Evolutionary conservation across 2,888 invertebrate genomes (phyloP), one percentile per base, ranked within the genome.

Genomic region (Brachylomia viminalis): DNA sequence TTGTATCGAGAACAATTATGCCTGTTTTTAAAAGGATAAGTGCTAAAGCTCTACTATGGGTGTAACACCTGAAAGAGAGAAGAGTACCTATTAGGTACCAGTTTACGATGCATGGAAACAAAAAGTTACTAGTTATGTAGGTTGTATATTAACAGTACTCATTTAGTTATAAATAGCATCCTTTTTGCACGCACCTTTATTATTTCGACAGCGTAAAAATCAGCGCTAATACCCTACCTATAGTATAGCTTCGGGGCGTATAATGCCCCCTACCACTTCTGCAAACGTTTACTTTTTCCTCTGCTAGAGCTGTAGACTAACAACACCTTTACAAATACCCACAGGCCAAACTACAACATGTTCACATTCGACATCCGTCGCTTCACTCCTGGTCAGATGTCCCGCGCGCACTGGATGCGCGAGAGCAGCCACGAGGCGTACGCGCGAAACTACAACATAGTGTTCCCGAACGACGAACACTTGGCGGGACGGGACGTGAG

Each of bases 391-490:
- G 97, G 97, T 0, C 98, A 98, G 91, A 97, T 97, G 85, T 97
- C 97, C 0, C 97, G 98, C 86, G 95, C 96, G 8, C 96, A 97
- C 62, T 99, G 99, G 99, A 97, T 98, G 52, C 97, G 97, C 47
- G 98, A 98, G 92, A 97, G 98, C 86, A 98, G 98, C 76, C 99
- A 99, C 92, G 99, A 99, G 93, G 97, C 98, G n/a, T 99, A 99
- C 91, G 98, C 97, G 0, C 98, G 97, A 87, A 99, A 99, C 94
- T 99, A 99, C 91, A 97, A 89, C 80, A 89, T 96, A 1, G 98
- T 98, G 17, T 99, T 98, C 92, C 98, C 98, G 0, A 97, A 98
- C 88, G 98, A 99, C 91, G 98, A 99, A 91, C 98, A 98, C 1
- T 93, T 99, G 68, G 98, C 98, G 1, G 98, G 98, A 0, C 95